Evolutionary conservation across 2,797 vertebrate species (phyloP), one percentile per base, ranked within the genome.

Genomic region (Chloroceryle amazona): DNA sequence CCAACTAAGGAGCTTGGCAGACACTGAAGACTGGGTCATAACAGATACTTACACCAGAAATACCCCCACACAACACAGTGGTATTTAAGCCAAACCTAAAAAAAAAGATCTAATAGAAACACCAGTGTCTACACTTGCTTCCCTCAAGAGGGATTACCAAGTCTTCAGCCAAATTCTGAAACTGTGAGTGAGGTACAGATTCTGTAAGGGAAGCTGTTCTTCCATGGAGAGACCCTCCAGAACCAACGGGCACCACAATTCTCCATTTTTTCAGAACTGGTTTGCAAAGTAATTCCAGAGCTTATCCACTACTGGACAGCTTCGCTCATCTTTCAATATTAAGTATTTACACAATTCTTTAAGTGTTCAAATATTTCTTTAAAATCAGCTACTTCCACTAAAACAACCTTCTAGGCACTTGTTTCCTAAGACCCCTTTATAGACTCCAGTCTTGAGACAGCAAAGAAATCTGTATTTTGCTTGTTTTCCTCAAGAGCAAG

Each of bases 401-500:
- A 33, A 57, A 26, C 5, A 54, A n/a, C 5, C 10, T 78, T 55
- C 17, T 6, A 76, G 28, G 31, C 51, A 22, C 16, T 33, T 35
- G 3, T 28, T 63, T 63, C 42, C 31, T 3, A 11, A 75, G 26
- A 55, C 11, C 16, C 5, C 2, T 23, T 42, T 19, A 17, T 1
- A 42, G 4, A 21, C 5, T 2, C 26, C 14, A 33, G 25, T 10
- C 51, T 37, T 0, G 5, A 1, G 0, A 21, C 6, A 20, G 3
- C 0, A 11, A 4, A 25, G 10, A 33, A 17, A 8, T 1, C 9
- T 7, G 12, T 20, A 22, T 39, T 41, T 63, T 73, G 21, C 60
- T 39, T 29, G 1, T 46, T 44, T 46, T 25, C 47, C 72, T 31
- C 66, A 10, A 4, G 8, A 54, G 3, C 0, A 0, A 0, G 3